phyloP scores from a whole-genome alignment of 2,797 vertebrate genomes.

The Argyrosomus regius region DNA sequence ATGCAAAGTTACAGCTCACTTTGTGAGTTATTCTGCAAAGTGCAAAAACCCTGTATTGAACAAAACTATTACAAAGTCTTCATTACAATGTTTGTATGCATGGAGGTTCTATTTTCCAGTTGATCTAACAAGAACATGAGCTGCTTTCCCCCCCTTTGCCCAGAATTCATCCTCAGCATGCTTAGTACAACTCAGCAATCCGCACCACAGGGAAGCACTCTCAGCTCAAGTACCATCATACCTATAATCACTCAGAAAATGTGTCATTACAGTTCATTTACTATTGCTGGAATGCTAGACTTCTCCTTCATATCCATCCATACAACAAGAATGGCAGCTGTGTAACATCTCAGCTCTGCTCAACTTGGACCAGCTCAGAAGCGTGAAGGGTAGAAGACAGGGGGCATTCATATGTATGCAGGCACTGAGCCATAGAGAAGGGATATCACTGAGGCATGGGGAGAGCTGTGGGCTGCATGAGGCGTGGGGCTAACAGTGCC shows the following conservation, averaged over 20 bases:
- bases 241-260: constrained; percentile 66
- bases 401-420: constrained; percentile 82
- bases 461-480: constrained; percentile 73
- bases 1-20: neutral
- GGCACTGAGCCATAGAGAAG: constrained; percentile 74
- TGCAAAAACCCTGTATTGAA: constrained; percentile 1
- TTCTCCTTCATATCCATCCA: constrained; percentile 25
- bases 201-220: constrained; percentile 51
- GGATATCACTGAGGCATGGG: constrained; percentile 77
- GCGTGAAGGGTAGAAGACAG: constrained; percentile 79
- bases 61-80: constrained; percentile 10
- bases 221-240: constrained; percentile 54
- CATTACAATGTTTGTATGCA: constrained; percentile 3
- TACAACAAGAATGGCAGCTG: constrained; percentile 50
- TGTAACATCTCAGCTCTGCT: constrained; percentile 65
- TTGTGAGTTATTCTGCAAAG: neutral
- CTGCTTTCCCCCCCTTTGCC: constrained; percentile 5
- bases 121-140: constrained; percentile 34
- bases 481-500: constrained; percentile 72
- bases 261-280: constrained; percentile 65
- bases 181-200: constrained; percentile 50
- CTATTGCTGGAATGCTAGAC: constrained; percentile 27
- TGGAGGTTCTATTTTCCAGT: constrained; percentile 47
- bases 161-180: constrained; percentile 42
- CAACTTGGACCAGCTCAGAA: constrained; percentile 63